Evolutionary conservation across 1,140 invertebrate species (phyloP).

Genomic region (Drosophila grimshawi): DNA sequence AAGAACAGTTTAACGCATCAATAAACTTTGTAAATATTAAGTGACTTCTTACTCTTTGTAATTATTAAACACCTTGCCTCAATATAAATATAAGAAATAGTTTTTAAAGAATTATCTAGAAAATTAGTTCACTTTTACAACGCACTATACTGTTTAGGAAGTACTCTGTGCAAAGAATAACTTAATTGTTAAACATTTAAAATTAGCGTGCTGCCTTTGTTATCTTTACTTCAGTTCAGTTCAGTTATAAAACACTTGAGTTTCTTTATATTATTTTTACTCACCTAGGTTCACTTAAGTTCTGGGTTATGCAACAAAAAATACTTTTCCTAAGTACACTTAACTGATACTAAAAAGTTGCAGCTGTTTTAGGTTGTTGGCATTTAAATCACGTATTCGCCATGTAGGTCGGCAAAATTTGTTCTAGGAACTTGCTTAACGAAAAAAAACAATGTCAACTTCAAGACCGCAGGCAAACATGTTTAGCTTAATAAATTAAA

Average conservation of each 20-base stretch:
- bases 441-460: conserved; percentile 39
- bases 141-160: no score
- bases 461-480: conserved; percentile 62
- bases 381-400: conserved; percentile 60
- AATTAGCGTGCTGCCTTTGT: no score
- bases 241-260: no score
- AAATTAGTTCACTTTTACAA: no score
- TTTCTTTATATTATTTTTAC: not conserved
- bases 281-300: not conserved
- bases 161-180: no score
- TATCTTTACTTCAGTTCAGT: no score
- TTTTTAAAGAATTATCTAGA: no score
- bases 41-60: not conserved
- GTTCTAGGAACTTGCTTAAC: conserved; percentile 52
- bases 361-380: conserved; percentile 18
- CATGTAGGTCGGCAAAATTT: conserved; percentile 21
- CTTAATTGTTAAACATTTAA: no score
- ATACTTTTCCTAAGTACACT: not conserved
- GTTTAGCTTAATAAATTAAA: conserved; percentile 44
- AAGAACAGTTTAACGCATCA: conserved; percentile 1
- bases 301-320: not conserved
- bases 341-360: conserved; percentile 6
- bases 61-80: not conserved
- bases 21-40: conserved; percentile 18
- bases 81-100: not conserved